A percentile compares a stretch with the other conserved stretches of the same genome.
phyloP scores from a whole-genome alignment of 2,113 vertebrate genomes.

The Nerophis ophidion region DNA sequence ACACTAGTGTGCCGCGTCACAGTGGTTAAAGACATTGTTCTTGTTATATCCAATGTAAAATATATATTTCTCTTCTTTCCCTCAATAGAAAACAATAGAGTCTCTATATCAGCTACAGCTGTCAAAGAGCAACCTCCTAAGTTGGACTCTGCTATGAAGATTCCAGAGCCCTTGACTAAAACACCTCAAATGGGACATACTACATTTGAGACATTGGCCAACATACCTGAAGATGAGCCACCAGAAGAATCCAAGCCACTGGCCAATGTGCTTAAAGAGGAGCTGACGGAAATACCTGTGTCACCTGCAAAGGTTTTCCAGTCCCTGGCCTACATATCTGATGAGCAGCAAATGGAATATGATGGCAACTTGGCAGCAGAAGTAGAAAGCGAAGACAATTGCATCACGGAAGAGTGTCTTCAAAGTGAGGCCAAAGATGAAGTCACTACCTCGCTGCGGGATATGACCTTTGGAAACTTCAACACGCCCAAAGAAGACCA shows the following conservation, averaged over 20 bases:
- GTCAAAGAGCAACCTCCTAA: slow-evolving; percentile 1
- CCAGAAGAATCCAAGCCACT: neutral
- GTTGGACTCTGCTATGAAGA: neutral
- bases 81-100: slow-evolving; percentile 14
- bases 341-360: slow-evolving; percentile 24
- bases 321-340: neutral
- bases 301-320: neutral
- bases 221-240: neutral
- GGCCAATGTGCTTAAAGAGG: neutral
- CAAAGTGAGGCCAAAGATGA: slow-evolving; percentile 19
- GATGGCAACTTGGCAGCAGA: neutral
- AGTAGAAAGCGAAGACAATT: neutral
- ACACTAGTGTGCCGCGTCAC: too few relatives aligned
- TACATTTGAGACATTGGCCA: neutral
- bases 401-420: neutral
- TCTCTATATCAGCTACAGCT: neutral
- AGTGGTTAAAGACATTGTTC: too few relatives aligned
- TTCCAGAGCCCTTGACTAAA: neutral
- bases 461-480: neutral
- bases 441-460: neutral
- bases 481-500: neutral
- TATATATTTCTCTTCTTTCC: neutral
- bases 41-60: neutral
- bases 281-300: neutral
- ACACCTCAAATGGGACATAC: slow-evolving; percentile 13